Base-by-base conservation (phyloP, 1,140 invertebrate species). In the Carposina sasakii region DNA sequence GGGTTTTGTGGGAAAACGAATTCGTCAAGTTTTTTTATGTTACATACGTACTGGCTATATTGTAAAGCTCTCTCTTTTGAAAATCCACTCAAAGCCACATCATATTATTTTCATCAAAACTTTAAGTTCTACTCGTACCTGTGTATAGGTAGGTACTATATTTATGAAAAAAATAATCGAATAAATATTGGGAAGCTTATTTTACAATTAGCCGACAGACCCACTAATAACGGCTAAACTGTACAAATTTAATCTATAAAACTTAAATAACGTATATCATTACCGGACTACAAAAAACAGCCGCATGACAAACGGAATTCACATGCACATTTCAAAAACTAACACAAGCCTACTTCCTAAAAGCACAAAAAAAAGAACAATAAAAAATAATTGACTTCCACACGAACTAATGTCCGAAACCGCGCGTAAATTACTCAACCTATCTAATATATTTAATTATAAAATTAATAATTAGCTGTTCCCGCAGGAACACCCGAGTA, bases 391-490 rank as follows among this genome's bases (percentile, higher is more conserved):
- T 50, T 50, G 30, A 51, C 6, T 28, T 28, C 12, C 24, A n/a
- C n/a, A n/a, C 24, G 6, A 6, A 28, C 6, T 28, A 3, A 36
- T 36, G 33, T 16, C 33, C 33, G 13, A 6, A n/a, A n/a, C 23
- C 36, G 36, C 39, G 16, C 15, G 49, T 53, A 58, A 58, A 54
- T 58, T 16, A 53, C 34, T 43, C 44, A 24, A 42, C 17, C 31
- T 44, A 43, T 54, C 45, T 49, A 50, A 43, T 46, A 52, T 54
- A 65, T 55, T 62, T 68, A 60, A 68, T 68, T 62, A 68, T 56
- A 43, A 64, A 58, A 54, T 64, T 71, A 60, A 68, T 68, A 71
- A 73, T 67, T 75, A 71, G 63, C 48, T 58, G 63, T 63, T 40
- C 44, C 54, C 48, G 36, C 61, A 53, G 48, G 39, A 56, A 64